Evolutionary conservation across 2,113 vertebrate species (phyloP), one percentile per base, ranked within the genome.

Genomic region (Canis aureus): DNA sequence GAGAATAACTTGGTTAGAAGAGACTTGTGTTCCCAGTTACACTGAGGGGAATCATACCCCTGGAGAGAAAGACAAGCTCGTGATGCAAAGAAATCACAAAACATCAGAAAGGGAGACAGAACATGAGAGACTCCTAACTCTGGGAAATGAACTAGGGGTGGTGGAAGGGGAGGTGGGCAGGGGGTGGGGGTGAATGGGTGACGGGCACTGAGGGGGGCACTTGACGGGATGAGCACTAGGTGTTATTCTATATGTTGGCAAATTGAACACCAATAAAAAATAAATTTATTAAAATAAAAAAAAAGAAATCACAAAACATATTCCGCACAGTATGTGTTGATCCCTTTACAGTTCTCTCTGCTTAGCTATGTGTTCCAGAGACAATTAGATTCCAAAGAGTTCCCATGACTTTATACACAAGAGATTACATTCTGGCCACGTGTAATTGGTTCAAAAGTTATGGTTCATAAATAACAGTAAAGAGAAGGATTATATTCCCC

Each of bases 291-390:
- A 43, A 43, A 43, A 43, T 43, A 43, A 43, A 43, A 43, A 43
- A 43, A 76, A 10, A 51, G 11, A 60, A 19, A 69, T 38, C 16
- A 27, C 3, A 80, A 38, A 51, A 55, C 38, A 4, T 10, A 15
- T n/a, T 27, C 25, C 16, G n/a, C 43, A 84, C 60, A 15, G 13
- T 4, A 20, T 2, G 23, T 2, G 0, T 16, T 35, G 2, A 13
- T 25, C 60, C 4, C n/a, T 66, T 67, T 29, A 19, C 22, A 12
- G 16, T 29, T n/a, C 19, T 38, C 38, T 79, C 23, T 49, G 12
- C 62, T 60, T 38, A 27, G 38, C 51, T 49, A 0, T 85, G 35
- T 66, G 29, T 60, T 80, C 53, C 62, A 15, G 13, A 76, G 13
- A 32, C 69, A 82, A 22, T 22, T 32, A 8, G 15, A 15, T 11